These are phyloP conservation scores for Adineta ricciae DNA, from an alignment of 2,888 invertebrate species.

Conservation along the genomic window DNA sequence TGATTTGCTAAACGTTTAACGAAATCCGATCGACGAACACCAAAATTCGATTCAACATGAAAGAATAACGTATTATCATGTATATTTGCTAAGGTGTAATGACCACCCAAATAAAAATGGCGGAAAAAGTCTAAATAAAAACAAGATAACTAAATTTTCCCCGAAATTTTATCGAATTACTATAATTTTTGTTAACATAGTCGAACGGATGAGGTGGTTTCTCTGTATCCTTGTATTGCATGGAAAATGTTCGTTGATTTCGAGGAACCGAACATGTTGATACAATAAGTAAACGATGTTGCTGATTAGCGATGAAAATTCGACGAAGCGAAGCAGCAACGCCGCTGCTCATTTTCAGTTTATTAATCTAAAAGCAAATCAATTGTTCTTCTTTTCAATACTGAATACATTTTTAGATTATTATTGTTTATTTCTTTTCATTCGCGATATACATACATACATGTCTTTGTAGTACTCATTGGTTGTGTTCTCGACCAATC, in stretches of 20 bases:
- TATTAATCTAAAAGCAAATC: background rate
- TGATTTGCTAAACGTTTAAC: slow-evolving; percentile 6
- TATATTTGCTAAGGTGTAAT: background rate
- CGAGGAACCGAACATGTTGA: background rate
- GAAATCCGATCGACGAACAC: background rate
- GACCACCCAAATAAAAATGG: background rate
- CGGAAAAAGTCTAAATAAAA: background rate
- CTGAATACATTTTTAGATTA: background rate
- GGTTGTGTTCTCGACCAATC: background rate
- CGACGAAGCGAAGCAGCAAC: slow-evolving; percentile 1
- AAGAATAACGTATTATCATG: slow-evolving; percentile 18
- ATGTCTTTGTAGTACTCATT: background rate
- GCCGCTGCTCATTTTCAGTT: background rate
- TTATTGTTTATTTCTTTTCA: background rate
- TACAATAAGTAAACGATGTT: background rate
- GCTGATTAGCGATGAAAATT: background rate
- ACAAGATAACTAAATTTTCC: background rate
- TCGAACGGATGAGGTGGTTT: background rate
- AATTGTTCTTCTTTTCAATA: background rate
- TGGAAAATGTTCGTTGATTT: background rate
- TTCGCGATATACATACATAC: background rate
- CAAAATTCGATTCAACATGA: slow-evolving; percentile 18
- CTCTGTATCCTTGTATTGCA: background rate
- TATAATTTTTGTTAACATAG: background rate
- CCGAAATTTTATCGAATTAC: background rate